Base-by-base conservation (phyloP, 2,888 invertebrate genomes). In the Coremacera marginata region DNA sequence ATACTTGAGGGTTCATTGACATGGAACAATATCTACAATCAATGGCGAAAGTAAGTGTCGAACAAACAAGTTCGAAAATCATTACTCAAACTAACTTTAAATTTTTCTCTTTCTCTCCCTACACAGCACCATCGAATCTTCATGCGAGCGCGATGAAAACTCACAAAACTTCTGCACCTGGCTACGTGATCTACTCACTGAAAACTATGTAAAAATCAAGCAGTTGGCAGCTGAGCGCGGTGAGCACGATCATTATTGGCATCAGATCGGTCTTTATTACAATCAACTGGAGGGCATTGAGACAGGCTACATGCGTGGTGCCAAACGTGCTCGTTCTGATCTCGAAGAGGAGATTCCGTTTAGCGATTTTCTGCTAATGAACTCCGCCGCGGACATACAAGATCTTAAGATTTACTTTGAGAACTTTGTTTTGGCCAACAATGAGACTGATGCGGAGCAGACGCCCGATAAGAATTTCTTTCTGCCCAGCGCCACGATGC, bases 1-100 rank as follows among this genome's bases (percentile, higher is more conserved):
- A 91, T 95, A 60, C 91, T 95, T 0, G 97, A 97, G 88, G 97
- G 96, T 0, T 93, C 93, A 27, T 88, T 96, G 4, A 95, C 96
- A 11, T 94, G 94, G 93, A 93, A 93, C 79, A 91, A 95, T 76
- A 95, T 97, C 82, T 93, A 94, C 87, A 92, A 93, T 84, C 94
- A 95, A 85, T 94, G 95, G 92, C 91, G 92, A 84, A 96, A 96
- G 89, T 89, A 84, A 84, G 87, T 79, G 3, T 22, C n/a, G 16
- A 22, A 31, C 22, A n/a, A n/a, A n/a, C n/a, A n/a, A n/a, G n/a
- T n/a, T n/a, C n/a, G n/a, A n/a, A n/a, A n/a, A n/a, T n/a, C n/a
- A n/a, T 4, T 14, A 49, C 5, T 31, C 0, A 19, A 62, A 27
- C 1, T 22, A 65, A 34, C 70, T 9, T 3, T 22, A 25, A 63